Conservation (phyloP, 1,140 invertebrate species). For the Laodelphax striatellus region DNA sequence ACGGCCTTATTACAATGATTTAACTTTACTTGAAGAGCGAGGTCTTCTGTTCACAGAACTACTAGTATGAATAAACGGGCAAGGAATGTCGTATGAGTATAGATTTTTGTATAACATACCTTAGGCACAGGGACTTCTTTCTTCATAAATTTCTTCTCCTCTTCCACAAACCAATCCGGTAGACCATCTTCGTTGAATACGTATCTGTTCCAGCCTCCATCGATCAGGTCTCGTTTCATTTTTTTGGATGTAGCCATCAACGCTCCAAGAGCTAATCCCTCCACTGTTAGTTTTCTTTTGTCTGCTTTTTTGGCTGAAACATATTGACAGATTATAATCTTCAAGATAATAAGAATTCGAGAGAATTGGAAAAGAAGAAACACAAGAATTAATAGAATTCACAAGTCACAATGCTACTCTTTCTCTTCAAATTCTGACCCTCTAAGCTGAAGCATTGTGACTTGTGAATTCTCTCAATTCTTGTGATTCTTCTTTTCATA, state of each 20-base stretch:
- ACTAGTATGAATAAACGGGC: too few relatives aligned
- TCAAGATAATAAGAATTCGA: slow-evolving; percentile 16
- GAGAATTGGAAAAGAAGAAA: background rate
- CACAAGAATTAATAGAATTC: background rate
- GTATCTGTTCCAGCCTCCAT: slow-evolving; percentile 85
- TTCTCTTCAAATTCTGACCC: too few relatives aligned
- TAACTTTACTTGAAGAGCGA: too few relatives aligned
- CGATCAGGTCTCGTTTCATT: slow-evolving; percentile 68
- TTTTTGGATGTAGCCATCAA: slow-evolving; percentile 77
- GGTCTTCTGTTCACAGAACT: too few relatives aligned
- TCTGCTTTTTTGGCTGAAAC: slow-evolving; percentile 37
- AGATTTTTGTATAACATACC: slow-evolving; percentile 13
- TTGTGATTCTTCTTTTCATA: too few relatives aligned
- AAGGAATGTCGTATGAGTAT: too few relatives aligned
- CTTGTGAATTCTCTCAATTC: too few relatives aligned
- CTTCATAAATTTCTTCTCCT: slow-evolving; percentile 85
- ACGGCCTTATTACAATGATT: too few relatives aligned
- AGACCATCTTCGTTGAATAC: slow-evolving; percentile 78
- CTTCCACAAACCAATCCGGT: slow-evolving; percentile 92
- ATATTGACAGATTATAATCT: too few relatives aligned
- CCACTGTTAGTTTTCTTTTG: slow-evolving; percentile 65
- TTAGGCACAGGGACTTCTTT: slow-evolving; percentile 34
- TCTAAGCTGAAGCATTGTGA: too few relatives aligned
- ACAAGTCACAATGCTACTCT: too few relatives aligned
- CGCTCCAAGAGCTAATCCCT: slow-evolving; percentile 79